Conservation (phyloP, 2,797 vertebrate species). For the Gadopsis bispinosus region DNA sequence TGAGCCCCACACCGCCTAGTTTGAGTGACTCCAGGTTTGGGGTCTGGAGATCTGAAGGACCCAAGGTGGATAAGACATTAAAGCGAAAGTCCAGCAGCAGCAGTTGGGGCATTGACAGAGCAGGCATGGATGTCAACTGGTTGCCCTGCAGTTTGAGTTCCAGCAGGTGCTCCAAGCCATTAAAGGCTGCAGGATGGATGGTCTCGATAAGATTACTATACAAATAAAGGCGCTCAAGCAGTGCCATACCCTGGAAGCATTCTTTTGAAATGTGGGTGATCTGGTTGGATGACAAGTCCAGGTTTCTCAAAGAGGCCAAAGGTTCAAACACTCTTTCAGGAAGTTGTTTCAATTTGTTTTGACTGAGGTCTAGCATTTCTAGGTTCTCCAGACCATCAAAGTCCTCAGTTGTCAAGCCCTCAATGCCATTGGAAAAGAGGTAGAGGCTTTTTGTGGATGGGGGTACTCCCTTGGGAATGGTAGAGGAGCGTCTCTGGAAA, state of each 20-base stretch:
- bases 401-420: conserved; percentile 83
- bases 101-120: conserved; percentile 87
- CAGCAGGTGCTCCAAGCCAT: conserved; percentile 88
- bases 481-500: conserved; percentile 82
- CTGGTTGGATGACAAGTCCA: conserved; percentile 95
- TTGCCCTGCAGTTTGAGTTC: conserved; percentile 96
- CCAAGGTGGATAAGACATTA: conserved; percentile 86
- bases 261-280: conserved; percentile 91
- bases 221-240: conserved; percentile 94
- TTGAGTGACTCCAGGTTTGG: conserved; percentile 92
- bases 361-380: conserved; percentile 94
- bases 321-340: conserved; percentile 90
- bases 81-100: conserved; percentile 94
- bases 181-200: conserved; percentile 91
- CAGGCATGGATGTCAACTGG: conserved; percentile 86
- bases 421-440: conserved; percentile 92
- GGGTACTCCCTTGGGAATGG: conserved; percentile 86
- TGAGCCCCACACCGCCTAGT: conserved; percentile 90
- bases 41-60: conserved; percentile 83
- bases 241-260: conserved; percentile 89
- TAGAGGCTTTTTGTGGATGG: conserved; percentile 85
- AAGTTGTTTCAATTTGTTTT: conserved; percentile 91
- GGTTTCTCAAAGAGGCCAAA: conserved; percentile 89
- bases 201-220: conserved; percentile 90
- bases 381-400: conserved; percentile 87